Conservation (phyloP, 1,140 invertebrate genomes). For the Thereuonema tuberculata region DNA sequence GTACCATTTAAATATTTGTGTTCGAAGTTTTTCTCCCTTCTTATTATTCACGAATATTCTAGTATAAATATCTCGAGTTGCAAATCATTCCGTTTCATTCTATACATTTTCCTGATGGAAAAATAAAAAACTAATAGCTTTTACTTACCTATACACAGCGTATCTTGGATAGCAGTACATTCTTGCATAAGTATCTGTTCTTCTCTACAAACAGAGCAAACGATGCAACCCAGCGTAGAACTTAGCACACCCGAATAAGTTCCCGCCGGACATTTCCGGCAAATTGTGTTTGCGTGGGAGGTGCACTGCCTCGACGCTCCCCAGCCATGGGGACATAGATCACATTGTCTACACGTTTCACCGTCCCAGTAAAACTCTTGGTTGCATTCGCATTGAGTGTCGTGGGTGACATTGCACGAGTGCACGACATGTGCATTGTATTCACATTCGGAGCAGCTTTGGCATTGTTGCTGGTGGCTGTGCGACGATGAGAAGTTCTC, state of each 20-base stretch:
- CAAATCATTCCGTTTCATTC: too few relatives aligned
- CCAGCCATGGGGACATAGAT: conserved; percentile 23
- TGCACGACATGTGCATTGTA: conserved; percentile 12
- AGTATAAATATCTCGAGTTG: too few relatives aligned
- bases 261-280: conserved; percentile 22
- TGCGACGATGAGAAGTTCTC: not conserved
- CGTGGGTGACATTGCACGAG: conserved; percentile 20
- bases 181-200: conserved; percentile 22
- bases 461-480: conserved; percentile 5
- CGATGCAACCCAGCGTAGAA: conserved; percentile 20
- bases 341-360: conserved; percentile 19
- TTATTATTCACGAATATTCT: too few relatives aligned
- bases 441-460: conserved; percentile 16
- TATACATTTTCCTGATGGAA: conserved; percentile 4
- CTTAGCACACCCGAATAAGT: conserved; percentile 24
- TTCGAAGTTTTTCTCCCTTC: too few relatives aligned
- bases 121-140: conserved; percentile 8
- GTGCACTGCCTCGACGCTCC: conserved; percentile 22
- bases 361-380: conserved; percentile 15
- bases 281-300: conserved; percentile 20
- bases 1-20: too few relatives aligned
- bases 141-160: conserved; percentile 19
- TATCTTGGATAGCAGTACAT: conserved; percentile 27
- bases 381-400: conserved; percentile 22
- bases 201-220: conserved; percentile 21